Evolutionary conservation across 2,797 vertebrate genomes (phyloP), one percentile per base, ranked within the genome.

Genomic region (Coregonus suidteri): DNA sequence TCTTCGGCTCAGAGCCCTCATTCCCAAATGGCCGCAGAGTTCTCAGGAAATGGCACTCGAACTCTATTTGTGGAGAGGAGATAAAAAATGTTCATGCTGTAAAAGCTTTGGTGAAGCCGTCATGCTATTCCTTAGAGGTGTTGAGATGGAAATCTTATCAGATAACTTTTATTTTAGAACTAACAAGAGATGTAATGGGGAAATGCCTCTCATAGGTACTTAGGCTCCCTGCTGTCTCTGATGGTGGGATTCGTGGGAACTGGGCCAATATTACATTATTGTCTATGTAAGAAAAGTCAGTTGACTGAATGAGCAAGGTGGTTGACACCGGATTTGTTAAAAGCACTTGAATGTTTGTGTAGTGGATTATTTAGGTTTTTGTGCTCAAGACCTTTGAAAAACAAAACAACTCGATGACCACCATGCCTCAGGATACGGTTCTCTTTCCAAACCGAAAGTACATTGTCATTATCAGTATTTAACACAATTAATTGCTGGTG

Each of bases 61-160:
- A 80, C 72, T 79, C 86, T 87, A 83, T 92, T 91, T 89, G 84
- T 85, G 85, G 82, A 79, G 79, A 37, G 80, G 6, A 31, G 77
- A 92, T 92, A 16, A 25, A 25, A 25, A 25, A 88, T 91, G 92
- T 94, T 93, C 76, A 93, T 91, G 88, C 76, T 85, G 79, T 93
- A 90, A 93, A 93, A 93, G 90, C 90, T 85, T 88, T 73, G 76
- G 80, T 47, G 59, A 65, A 74, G 71, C 82, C 83, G 51, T 77
- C 9, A 47, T 13, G 78, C 77, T 82, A 1, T 77, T 81, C 87
- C 73, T 54, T 75, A 62, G 77, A 85, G 76, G 78, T 73, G 74
- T 88, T 78, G 47, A 66, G 65, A 77, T 77, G 69, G 52, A 64
- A 80, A 83, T 83, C 76, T 41, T 81, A 34, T 34, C 3, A 0